Base-by-base conservation (phyloP, 2,113 vertebrate genomes). In the Pipra filicauda region DNA sequence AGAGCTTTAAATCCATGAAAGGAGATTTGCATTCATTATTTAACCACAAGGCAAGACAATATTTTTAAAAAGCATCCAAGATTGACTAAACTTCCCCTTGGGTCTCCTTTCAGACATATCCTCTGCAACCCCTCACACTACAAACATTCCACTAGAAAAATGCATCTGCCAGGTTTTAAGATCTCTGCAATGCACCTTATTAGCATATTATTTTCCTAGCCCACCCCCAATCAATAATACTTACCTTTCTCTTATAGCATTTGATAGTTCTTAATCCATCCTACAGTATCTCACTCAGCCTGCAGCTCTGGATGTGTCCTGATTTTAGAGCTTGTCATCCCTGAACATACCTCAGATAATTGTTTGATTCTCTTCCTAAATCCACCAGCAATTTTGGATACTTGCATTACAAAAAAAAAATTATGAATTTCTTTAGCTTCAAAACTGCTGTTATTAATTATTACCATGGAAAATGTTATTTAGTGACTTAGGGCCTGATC, bases 381-480 rank as follows among this genome's bases (percentile, higher is more conserved):
- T 97, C 96, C 93, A 96, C 67, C 26, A 87, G 73, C 91, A 95
- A 67, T 72, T 97, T 93, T 93, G 59, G 81, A 94, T 94, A 89
- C 89, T 80, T 91, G 65, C 48, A 79, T 83, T 91, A 93, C 52
- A 88, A 95, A 94, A 76, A 94, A 94, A 96, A 91, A 69, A 94
- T 49, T 66, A 88, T 23, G 3, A 91, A 91, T 87, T 96, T 79
- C 33, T 93, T 91, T 87, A 85, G 77, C 94, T 96, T 95, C 41
- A 96, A 95, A 96, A 96, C 82, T 91, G 95, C 96, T 96, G 75
- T 88, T 96, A 64, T 86, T 97, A 97, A 96, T 97, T 96, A 96
- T 83, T 94, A 97, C 95, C 95, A 96, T 97, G 96, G 92, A 97
- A 97, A 97, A 97, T 97, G 31, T 96, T 94, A 96, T 97, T 97